Base-by-base conservation (phyloP, 1,140 invertebrate genomes). In the Pissodes strobi region DNA sequence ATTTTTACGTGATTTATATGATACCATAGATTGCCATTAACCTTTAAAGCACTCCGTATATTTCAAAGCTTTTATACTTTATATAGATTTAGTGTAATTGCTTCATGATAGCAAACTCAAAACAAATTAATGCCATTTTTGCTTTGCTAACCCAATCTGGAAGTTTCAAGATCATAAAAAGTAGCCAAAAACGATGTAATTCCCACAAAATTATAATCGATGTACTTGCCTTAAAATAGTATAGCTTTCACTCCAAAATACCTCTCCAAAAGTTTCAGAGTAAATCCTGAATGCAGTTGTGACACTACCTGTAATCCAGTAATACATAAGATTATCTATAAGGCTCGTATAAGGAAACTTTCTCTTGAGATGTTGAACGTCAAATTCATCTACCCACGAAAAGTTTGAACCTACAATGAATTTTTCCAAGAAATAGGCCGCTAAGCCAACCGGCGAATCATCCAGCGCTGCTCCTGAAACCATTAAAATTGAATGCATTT, bases 291-390 rank as follows among this genome's bases (percentile, higher is more conserved):
- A 39, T 9, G 38, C 38, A 39, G 12, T 39, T n/a, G 38, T 39
- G 4, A n/a, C 38, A 39, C 38, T 39, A 5, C 38, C 15, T 39
- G 88, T 87, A 0, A 87, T 71, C 88, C 92, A 97, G 75, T 96
- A 97, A 19, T 95, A 76, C 90, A 94, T 95, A 0, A 97, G 73
- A 73, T 94, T 94, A 67, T 95, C 94, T 2, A 97, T 73, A 2
- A 96, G 76, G 68, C 93, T 88, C 45, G 92, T 89, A 43, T 89
- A 78, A 0, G 82, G 83, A 69, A 80, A 90, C 52, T 82, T 82
- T 38, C 83, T 80, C 0, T 82, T 80, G 0, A 95, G 71, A 22
- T 85, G 85, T 0, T 90, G 90, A 13, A 92, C 92, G 0, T 79
- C 69, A 19, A 82, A 75, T 0, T 78, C 48, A 56, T 76, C 53